Evolutionary conservation across 2,888 invertebrate species (phyloP).

Genomic region (Lacanobia wlatinum): DNA sequence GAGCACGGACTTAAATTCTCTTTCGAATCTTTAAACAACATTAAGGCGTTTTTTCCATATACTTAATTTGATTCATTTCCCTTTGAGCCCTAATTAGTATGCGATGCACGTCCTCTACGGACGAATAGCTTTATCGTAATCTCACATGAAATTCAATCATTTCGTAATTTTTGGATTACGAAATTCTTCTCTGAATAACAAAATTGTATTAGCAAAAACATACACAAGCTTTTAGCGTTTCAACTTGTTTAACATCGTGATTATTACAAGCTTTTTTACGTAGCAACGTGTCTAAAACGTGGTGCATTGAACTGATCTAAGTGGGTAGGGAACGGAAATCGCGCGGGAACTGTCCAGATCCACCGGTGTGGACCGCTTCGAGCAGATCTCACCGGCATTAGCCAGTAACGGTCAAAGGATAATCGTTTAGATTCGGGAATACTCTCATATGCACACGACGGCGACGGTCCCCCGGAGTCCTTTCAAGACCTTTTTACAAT

Average conservation of each 20-base stretch:
- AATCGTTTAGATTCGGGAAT: conserved; percentile 60
- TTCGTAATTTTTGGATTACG: conserved; percentile 45
- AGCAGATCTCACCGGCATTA: conserved; percentile 77
- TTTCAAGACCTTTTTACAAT: conserved; percentile 47
- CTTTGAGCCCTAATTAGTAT: conserved; percentile 43
- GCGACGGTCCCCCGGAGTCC: conserved; percentile 38
- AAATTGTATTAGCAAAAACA: conserved; percentile 23
- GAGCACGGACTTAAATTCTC: conserved; percentile 26
- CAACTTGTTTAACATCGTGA: conserved; percentile 1
- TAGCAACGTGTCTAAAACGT: conserved; percentile 49
- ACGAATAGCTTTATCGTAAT: conserved; percentile 50
- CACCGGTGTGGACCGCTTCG: conserved; percentile 74
- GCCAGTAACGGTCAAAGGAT: conserved; percentile 69
- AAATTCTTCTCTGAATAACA: conserved; percentile 24
- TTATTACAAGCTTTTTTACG: conserved; percentile 28
- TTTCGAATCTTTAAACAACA: conserved; percentile 36
- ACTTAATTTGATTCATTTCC: conserved; percentile 29
- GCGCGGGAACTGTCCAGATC: conserved; percentile 67
- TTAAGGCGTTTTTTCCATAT: conserved; percentile 14
- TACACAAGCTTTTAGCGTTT: background rate
- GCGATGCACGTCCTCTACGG: conserved; percentile 30
- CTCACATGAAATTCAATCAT: conserved; percentile 54
- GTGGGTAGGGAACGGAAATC: conserved; percentile 78
- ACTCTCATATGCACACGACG: conserved; percentile 46
- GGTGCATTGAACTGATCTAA: conserved; percentile 80